A percentile compares a stretch with the other conserved stretches of the same genome.
Evolutionary conservation across 2,888 invertebrate species (phyloP).

Genomic region (Andrena bicolor): DNA sequence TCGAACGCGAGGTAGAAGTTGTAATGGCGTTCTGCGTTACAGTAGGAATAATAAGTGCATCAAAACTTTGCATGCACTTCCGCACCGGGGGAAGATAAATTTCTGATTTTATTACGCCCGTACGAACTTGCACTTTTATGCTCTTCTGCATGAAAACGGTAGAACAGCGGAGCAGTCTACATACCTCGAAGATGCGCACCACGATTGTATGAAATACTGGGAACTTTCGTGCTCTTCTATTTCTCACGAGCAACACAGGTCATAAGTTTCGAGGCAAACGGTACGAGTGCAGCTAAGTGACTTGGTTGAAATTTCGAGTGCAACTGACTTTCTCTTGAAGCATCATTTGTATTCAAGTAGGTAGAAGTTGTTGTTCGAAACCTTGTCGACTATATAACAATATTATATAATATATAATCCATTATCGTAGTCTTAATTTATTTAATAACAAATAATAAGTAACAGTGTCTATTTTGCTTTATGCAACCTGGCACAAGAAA

Average conservation of each 20-base stretch:
- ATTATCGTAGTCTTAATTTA: too few species aligned
- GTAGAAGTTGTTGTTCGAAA: too few species aligned
- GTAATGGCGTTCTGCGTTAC: conserved; percentile 24
- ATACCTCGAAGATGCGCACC: neutral
- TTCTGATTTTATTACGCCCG: conserved; percentile 25
- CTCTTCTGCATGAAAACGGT: conserved; percentile 3
- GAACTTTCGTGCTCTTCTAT: neutral
- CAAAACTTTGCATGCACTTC: conserved; percentile 29
- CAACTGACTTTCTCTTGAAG: too few species aligned
- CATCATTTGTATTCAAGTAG: too few species aligned
- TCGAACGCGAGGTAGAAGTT: conserved; percentile 19
- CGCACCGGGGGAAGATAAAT: conserved; percentile 26
- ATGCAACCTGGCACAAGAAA: too few species aligned
- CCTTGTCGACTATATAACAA: too few species aligned
- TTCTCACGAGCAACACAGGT: neutral
- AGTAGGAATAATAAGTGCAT: conserved; percentile 43
- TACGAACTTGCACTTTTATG: neutral
- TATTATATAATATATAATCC: too few species aligned
- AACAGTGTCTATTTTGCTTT: too few species aligned
- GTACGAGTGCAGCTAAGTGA: neutral
- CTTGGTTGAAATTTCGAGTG: neutral
- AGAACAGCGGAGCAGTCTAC: neutral
- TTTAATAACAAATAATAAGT: too few species aligned
- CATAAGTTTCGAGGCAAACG: neutral
- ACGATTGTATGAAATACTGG: neutral